Evolutionary conservation across 2,888 invertebrate species (phyloP).

Genomic region (Drosophila austrosaltans): DNA sequence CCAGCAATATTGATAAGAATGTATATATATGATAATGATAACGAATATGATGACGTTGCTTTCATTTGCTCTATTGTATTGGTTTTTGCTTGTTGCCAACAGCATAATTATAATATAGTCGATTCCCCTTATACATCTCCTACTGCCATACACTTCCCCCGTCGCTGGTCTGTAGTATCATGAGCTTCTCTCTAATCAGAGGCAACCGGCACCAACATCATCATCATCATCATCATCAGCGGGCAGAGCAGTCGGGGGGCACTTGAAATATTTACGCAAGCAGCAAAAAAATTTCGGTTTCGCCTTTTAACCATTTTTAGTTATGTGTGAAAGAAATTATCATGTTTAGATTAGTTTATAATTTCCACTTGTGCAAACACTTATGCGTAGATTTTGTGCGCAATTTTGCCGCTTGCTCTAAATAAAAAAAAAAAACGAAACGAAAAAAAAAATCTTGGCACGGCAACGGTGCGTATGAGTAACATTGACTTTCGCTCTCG

Average conservation of each 20-base stretch:
- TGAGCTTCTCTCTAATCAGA: constrained; percentile 37
- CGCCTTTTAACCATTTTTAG: constrained; percentile 21
- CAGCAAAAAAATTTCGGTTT: constrained; percentile 3
- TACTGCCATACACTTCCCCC: constrained; percentile 1
- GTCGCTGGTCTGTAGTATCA: background rate
- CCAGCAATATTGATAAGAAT: constrained; percentile 18
- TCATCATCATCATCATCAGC: background rate
- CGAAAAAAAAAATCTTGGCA: constrained; percentile 21
- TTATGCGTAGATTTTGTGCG: constrained; percentile 16
- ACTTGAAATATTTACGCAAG: constrained; percentile 54
- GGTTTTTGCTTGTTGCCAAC: constrained; percentile 31
- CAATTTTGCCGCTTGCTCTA: background rate
- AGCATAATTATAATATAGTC: constrained; percentile 46
- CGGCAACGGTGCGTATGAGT: constrained; percentile 65
- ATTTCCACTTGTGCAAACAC: constrained; percentile 22
- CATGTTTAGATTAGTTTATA: constrained; percentile 47
- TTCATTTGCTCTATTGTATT: constrained; percentile 15
- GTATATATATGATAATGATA: constrained; percentile 27
- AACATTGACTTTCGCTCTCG: constrained; percentile 42
- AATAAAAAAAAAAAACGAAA: background rate
- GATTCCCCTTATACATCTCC: constrained; percentile 19
- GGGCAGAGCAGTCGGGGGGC: constrained; percentile 8
- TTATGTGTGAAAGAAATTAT: constrained; percentile 38
- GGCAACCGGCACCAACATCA: constrained; percentile 2
- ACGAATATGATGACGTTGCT: constrained; percentile 29